These are phyloP conservation scores for Sciurus niger DNA, from an alignment of 2,113 vertebrate species.

Conservation along the genomic window DNA sequence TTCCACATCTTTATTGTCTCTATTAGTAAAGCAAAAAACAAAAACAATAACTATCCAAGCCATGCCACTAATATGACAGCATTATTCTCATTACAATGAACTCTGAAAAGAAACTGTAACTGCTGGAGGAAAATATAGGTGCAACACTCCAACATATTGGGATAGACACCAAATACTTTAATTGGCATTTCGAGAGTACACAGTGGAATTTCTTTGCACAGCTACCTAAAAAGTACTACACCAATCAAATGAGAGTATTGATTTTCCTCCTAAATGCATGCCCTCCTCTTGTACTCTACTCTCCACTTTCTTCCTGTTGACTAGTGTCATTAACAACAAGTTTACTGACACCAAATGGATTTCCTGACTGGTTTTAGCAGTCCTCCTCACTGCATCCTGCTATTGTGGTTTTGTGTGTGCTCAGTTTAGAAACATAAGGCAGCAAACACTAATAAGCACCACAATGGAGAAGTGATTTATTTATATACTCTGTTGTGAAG, in stretches of 20 bases:
- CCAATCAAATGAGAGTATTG: not conserved
- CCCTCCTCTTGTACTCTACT: not conserved
- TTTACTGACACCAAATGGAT: slow-evolving; percentile 49
- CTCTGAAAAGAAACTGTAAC: too few species aligned
- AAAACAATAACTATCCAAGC: not conserved
- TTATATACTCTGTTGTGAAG: not conserved
- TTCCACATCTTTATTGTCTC: not conserved
- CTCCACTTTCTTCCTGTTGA: slow-evolving; percentile 49
- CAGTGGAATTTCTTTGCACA: not conserved
- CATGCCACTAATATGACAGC: not conserved
- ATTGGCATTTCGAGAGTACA: not conserved
- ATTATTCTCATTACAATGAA: not conserved
- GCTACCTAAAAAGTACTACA: not conserved
- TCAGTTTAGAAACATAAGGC: slow-evolving; percentile 37
- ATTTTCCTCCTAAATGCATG: slow-evolving; percentile 15
- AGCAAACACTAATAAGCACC: not conserved
- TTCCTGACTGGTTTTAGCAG: slow-evolving; percentile 38
- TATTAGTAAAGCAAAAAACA: slow-evolving; percentile 8
- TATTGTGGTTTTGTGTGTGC: slow-evolving; percentile 23
- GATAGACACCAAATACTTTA: too few species aligned
- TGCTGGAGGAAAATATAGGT: too few species aligned
- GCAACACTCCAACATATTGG: too few species aligned
- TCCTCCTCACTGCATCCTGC: slow-evolving; percentile 17
- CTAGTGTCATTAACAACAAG: slow-evolving; percentile 19
- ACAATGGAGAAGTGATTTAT: not conserved